Base-by-base conservation (phyloP, 2,888 invertebrate genomes). In the Drosophila barbarae region DNA sequence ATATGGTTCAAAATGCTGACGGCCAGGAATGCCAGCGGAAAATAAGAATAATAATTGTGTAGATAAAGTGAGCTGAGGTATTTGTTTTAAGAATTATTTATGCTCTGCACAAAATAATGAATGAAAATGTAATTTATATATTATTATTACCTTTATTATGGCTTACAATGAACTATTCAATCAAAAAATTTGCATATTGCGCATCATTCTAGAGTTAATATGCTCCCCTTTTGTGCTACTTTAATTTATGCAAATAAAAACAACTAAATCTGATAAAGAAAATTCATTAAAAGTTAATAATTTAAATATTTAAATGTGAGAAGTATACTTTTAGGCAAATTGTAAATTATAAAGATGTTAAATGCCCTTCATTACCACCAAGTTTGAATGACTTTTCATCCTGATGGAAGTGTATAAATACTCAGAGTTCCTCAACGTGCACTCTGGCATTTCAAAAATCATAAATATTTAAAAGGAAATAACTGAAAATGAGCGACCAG, bases 391-490 rank as follows among this genome's bases (percentile, higher is more conserved):
- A 42, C 47, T 32, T 39, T 39, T 21, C 28, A 2, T 12, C 15
- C 3, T 18, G 15, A 8, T 21, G 44, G 28, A 36, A 61, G 74
- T 51, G 59, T 64, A 69, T 74, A 72, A 70, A 72, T 67, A 66
- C 68, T 46, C 21, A 23, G 41, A 69, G 64, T 61, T 50, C 65
- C 44, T 42, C n/a, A 28, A 60, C 64, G 71, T 59, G 57, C 59
- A 54, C 74, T 53, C 59, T 67, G 84, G 69, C 56, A 81, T 84
- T 74, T 74, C 61, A 70, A 84, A 78, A 82, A 78, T 84, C 73
- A 75, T 78, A 84, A 78, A 82, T 79, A 84, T 84, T 73, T 75
- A 63, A 63, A 76, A 65, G 69, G 46, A 82, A 83, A 77, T 76
- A 61, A 65, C 73, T 68, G 56, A 66, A 77, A 75, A 63, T 67